Conservation (phyloP, 2,797 vertebrate species). For the Karalla daura region DNA sequence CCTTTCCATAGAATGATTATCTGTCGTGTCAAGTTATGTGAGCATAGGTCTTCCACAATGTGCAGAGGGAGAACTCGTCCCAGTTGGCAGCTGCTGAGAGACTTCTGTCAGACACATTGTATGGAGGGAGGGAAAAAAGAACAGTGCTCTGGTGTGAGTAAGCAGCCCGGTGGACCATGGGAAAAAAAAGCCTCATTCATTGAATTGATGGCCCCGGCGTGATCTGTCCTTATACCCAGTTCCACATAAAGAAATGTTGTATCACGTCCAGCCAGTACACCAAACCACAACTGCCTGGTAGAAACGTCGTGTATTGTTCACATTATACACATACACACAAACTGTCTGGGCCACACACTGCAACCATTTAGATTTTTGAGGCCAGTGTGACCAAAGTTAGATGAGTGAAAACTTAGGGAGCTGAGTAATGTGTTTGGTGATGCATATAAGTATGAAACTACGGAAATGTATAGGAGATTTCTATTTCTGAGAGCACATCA, state of each 20-base stretch:
- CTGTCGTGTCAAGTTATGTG: slow-evolving; percentile 51
- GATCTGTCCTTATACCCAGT: slow-evolving; percentile 19
- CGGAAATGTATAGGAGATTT: background rate
- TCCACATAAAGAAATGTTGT: slow-evolving; percentile 38
- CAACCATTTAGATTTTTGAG: no score
- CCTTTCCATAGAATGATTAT: slow-evolving; percentile 57
- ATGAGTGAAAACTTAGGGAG: no score
- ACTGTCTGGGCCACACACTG: no score
- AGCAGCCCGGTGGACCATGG: slow-evolving; percentile 33
- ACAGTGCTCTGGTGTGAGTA: slow-evolving; percentile 21
- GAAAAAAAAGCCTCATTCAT: slow-evolving; percentile 60
- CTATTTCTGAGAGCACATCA: background rate
- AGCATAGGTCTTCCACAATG: slow-evolving; percentile 37
- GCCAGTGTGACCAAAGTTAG: no score
- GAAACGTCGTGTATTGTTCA: background rate
- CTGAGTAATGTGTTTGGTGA: no score
- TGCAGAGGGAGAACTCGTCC: slow-evolving; percentile 15
- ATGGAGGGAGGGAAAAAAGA: slow-evolving; percentile 16
- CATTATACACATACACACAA: background rate
- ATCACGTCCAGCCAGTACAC: background rate
- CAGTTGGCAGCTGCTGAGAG: slow-evolving; percentile 34
- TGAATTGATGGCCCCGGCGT: slow-evolving; percentile 20
- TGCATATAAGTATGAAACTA: background rate
- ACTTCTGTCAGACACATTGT: slow-evolving; percentile 37
- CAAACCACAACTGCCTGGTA: background rate